These are phyloP conservation scores for Calameuta filiformis DNA, from an alignment of 2,888 invertebrate species.

Conservation along the genomic window DNA sequence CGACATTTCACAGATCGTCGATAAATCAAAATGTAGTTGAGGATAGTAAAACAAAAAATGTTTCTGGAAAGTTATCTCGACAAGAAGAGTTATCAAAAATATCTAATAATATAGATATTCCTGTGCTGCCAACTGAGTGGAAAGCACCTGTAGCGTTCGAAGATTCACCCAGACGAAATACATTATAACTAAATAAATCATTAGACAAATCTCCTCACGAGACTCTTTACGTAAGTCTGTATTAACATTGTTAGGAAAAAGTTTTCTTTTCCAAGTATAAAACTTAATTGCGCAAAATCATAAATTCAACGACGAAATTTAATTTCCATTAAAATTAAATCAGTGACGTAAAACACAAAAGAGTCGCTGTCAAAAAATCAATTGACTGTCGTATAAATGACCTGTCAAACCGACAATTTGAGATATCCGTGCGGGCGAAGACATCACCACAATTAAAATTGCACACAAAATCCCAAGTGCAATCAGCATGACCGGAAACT, in stretches of 20 bases:
- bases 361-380: background rate
- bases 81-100: background rate
- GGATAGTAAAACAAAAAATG: no score
- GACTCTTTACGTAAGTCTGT: background rate
- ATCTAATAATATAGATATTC: background rate
- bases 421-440: background rate
- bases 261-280: background rate
- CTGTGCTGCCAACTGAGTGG: background rate
- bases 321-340: background rate
- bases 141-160: background rate
- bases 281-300: background rate
- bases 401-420: background rate
- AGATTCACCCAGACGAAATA: background rate
- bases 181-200: background rate
- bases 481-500: conserved; percentile 7
- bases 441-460: background rate
- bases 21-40: no score
- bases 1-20: no score
- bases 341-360: background rate
- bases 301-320: background rate
- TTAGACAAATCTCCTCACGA: background rate
- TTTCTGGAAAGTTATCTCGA: no score
- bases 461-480: conserved; percentile 4
- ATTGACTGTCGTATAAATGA: background rate
- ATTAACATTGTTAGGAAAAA: background rate